Percentiles rank a stretch among this genome's conserved stretches.
Evolutionary conservation across 2,797 vertebrate genomes (phyloP).

Genomic region (Macropus fuliginosus): DNA sequence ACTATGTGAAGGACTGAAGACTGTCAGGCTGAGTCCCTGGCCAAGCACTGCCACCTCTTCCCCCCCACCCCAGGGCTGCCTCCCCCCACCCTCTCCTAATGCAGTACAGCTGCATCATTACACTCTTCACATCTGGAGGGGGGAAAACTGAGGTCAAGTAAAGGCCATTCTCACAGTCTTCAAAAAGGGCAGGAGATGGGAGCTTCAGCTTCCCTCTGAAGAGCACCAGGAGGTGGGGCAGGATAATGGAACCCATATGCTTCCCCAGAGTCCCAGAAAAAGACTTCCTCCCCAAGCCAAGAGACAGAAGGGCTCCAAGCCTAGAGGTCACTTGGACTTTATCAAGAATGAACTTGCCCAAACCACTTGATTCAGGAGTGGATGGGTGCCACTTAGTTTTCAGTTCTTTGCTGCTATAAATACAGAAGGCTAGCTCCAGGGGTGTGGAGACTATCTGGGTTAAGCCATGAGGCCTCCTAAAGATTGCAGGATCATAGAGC

Average conservation of each 20-base stretch:
- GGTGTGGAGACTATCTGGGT: conserved; percentile 70
- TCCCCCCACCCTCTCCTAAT: not conserved
- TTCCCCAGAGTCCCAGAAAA: conserved; percentile 57
- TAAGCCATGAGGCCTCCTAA: not conserved
- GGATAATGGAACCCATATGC: conserved; percentile 20
- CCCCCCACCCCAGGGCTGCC: not conserved
- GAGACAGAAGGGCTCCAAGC: conserved; percentile 49
- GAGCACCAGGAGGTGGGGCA: conserved; percentile 8
- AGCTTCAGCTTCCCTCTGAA: not conserved
- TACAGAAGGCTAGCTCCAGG: conserved; percentile 63
- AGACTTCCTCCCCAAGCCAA: conserved; percentile 34
- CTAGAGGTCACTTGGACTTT: conserved; percentile 63
- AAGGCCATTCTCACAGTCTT: conserved; percentile 35
- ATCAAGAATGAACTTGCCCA: conserved; percentile 64
- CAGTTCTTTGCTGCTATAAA: no score
- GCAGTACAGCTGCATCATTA: not conserved
- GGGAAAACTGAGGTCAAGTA: not conserved
- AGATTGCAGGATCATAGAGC: conserved; percentile 76
- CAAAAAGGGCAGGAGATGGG: conserved; percentile 6
- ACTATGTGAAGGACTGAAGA: not conserved
- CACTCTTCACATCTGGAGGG: not conserved
- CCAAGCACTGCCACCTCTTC: not conserved
- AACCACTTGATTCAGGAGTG: conserved; percentile 72
- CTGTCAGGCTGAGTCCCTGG: not conserved
- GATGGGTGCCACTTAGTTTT: not conserved